Evolutionary conservation across 2,888 invertebrate genomes (phyloP), one percentile per base, ranked within the genome.

Genomic region (Aplocera efformata): DNA sequence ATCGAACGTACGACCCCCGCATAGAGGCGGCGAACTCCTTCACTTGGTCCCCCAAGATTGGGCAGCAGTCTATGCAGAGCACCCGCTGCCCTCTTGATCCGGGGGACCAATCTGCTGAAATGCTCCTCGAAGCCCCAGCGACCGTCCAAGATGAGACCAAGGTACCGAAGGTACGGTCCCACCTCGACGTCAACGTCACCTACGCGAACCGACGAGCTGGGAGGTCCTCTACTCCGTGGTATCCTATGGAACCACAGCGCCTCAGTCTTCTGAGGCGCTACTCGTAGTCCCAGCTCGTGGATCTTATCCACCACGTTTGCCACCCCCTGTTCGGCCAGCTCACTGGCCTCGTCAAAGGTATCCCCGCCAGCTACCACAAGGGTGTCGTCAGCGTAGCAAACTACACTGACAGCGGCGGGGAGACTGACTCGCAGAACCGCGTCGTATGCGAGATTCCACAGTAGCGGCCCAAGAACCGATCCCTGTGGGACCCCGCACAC

Each of bases 391-490:
- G 53, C 47, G 11, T 42, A 53, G 9, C 49, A 50, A 4, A 32
- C 17, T 0, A 50, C 17, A 6, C 13, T 24, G 2, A 34, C 27
- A 1, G 38, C 33, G 1, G 7, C 10, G 10, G 38, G 39, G 9
- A 34, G 39, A 4, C 10, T 11, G 3, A 34, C 36, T 0, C 50
- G 34, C 11, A 50, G 37, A 1, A 50, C 45, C 28, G 27, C 28
- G 7, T 50, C 39, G 29, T 41, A 50, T 0, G 38, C 48, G 10
- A 53, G 6, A 38, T 53, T 48, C 45, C 49, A 55, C 34, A 50
- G 34, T 6, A 49, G 34, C 1, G 49, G 49, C 1, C 42, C 49
- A 6, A 53, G 10, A 1, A 52, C 48, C 6, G 55, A 52, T n/a
- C 44, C 46, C 45, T 34, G 49, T 37, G 45, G 48, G 42, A 50